Percentiles rank a stretch among this genome's conserved stretches.
Conservation (phyloP, 1,140 invertebrate genomes). For the Psilanteris sp. region DNA sequence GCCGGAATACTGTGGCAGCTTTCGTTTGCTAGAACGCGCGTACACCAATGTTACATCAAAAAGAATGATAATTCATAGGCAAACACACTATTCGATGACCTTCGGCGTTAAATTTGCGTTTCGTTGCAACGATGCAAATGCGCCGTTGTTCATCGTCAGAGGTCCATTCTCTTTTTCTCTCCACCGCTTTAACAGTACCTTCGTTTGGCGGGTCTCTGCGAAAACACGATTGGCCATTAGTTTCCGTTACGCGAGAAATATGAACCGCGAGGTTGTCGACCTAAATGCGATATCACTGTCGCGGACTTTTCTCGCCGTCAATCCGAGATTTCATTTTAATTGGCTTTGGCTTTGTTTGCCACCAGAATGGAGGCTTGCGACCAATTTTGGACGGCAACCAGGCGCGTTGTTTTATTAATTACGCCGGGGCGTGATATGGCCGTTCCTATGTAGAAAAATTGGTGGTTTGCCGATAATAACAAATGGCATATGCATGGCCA, state of each 20-base stretch:
- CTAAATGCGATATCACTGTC: constrained; percentile 9
- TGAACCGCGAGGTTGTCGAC: constrained; percentile 39
- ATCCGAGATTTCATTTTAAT: too few species aligned
- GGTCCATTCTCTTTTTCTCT: constrained; percentile 4
- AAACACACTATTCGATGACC: constrained; percentile 62
- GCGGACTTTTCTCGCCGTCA: constrained; percentile 4
- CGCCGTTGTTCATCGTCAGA: constrained; percentile 6
- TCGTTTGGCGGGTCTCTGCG: constrained; percentile 24
- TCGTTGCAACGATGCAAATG: constrained; percentile 43
- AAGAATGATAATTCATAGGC: constrained; percentile 62
- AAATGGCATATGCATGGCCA: too few species aligned
- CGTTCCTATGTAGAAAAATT: too few species aligned
- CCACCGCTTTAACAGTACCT: constrained; percentile 32
- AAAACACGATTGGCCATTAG: constrained; percentile 23
- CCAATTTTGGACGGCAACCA: too few species aligned
- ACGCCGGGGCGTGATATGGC: too few species aligned
- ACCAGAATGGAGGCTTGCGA: too few species aligned
- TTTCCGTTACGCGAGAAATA: constrained; percentile 40
- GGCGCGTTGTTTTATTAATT: too few species aligned
- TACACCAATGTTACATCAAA: constrained; percentile 41
- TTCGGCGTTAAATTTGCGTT: constrained; percentile 57
- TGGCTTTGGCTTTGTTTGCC: too few species aligned
- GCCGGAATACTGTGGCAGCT: constrained; percentile 36
- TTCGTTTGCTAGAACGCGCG: constrained; percentile 25
- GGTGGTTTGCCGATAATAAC: too few species aligned